Evolutionary conservation across 1,140 invertebrate genomes (phyloP).

Genomic region (Drosophila pandora): DNA sequence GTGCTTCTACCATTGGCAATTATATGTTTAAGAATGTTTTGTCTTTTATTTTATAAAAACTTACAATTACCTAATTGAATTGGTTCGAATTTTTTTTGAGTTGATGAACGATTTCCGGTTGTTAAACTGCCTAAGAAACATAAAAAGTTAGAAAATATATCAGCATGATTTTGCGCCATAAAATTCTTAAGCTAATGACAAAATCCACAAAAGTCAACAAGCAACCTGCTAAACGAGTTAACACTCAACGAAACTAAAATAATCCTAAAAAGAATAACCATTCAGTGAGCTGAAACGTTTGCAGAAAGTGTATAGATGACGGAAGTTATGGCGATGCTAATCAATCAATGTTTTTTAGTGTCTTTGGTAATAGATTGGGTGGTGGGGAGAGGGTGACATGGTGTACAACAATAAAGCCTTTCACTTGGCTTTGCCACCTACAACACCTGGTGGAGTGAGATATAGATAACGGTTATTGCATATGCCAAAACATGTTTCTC

Average conservation of each 20-base stretch:
- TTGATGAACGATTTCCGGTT: constrained; percentile 33
- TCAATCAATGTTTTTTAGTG: constrained; percentile 50
- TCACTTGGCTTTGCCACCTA: constrained; percentile 54
- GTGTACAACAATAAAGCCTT: constrained; percentile 31
- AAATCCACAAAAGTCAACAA: constrained; percentile 56
- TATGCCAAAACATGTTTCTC: constrained; percentile 66
- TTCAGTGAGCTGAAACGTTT: constrained; percentile 12
- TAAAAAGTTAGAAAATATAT: constrained; percentile 22
- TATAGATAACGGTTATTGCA: constrained; percentile 67
- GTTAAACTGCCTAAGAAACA: constrained; percentile 1
- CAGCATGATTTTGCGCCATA: constrained; percentile 59
- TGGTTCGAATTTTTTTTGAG: too few relatives aligned
- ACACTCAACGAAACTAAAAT: constrained; percentile 8
- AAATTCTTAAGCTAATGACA: constrained; percentile 70
- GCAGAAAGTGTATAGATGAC: constrained; percentile 49
- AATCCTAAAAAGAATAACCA: constrained; percentile 13
- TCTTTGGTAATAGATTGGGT: neutral
- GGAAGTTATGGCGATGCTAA: constrained; percentile 60
- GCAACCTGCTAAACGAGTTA: constrained; percentile 67
- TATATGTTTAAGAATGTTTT: constrained; percentile 29
- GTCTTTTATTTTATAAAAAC: constrained; percentile 15
- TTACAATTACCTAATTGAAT: constrained; percentile 50
- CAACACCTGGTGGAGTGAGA: neutral
- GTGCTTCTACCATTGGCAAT: constrained; percentile 19
- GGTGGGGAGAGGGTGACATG: neutral